These are phyloP conservation scores for Mobula hypostoma DNA, from an alignment of 2,113 vertebrate genomes.

Conservation along the genomic window DNA sequence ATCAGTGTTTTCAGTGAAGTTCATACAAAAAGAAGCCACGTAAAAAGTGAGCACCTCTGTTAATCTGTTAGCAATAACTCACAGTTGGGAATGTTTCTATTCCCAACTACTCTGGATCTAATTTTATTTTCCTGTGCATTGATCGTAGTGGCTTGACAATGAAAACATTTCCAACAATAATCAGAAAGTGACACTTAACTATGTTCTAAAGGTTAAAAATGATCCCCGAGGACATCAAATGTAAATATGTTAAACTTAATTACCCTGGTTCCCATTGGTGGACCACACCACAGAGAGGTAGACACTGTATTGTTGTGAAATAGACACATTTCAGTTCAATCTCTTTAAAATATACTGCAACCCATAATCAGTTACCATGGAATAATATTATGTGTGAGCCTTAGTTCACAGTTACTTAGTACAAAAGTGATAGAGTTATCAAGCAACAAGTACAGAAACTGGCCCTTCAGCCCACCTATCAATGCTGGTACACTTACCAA, in stretches of 20 bases:
- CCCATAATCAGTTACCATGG: too few relatives aligned
- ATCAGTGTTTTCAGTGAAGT: background rate
- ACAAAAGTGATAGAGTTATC: too few relatives aligned
- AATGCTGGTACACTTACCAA: too few relatives aligned
- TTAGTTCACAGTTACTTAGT: background rate
- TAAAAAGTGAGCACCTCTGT: background rate
- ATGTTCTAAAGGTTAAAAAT: conserved; percentile 33
- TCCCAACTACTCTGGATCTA: background rate
- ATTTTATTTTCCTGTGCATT: background rate
- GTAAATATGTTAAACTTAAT: conserved; percentile 34
- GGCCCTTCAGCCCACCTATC: too few relatives aligned
- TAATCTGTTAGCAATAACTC: background rate
- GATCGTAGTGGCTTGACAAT: background rate
- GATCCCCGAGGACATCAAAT: background rate
- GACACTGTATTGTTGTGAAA: background rate
- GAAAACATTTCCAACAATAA: conserved; percentile 32
- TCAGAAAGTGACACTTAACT: conserved; percentile 5
- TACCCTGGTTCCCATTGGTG: background rate
- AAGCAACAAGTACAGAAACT: too few relatives aligned
- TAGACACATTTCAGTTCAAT: background rate
- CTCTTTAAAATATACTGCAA: background rate
- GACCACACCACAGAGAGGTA: background rate
- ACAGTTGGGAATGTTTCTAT: background rate
- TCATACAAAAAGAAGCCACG: background rate
- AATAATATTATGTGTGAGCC: background rate